phyloP scores from a whole-genome alignment of 2,113 vertebrate species.

The Abramis brama region DNA sequence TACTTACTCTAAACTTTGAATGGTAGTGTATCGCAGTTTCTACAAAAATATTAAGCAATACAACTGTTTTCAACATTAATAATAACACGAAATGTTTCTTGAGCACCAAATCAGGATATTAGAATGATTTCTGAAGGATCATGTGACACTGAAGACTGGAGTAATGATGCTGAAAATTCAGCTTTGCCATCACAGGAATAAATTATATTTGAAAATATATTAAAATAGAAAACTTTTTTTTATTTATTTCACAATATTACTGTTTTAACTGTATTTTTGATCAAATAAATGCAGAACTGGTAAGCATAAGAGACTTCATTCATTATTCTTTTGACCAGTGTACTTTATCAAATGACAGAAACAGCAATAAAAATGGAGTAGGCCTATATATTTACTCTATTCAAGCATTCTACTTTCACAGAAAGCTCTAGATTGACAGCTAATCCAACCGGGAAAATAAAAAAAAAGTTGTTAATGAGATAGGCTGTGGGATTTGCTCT shows the following conservation, averaged over 20 bases:
- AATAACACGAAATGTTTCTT: no score
- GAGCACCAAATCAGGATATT: no score
- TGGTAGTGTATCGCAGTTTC: background rate
- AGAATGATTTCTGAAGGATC: background rate
- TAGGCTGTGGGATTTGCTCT: background rate
- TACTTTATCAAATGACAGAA: background rate
- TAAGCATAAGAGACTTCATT: background rate
- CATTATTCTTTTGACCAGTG: background rate
- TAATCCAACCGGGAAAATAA: background rate
- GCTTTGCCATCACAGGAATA: background rate
- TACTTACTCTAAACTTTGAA: background rate
- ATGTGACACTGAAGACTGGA: background rate
- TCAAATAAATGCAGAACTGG: background rate
- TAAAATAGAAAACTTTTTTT: background rate
- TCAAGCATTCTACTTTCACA: background rate
- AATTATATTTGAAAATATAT: background rate
- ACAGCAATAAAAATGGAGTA: background rate
- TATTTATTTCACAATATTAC: background rate
- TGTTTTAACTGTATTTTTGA: background rate
- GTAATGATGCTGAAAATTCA: background rate
- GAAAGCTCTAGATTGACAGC: background rate
- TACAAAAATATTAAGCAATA: background rate
- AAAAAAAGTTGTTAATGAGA: background rate
- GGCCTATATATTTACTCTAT: background rate
- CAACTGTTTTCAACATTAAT: no score